Conservation (phyloP, 2,113 vertebrate species). For the human (Homo sapiens) region GRCh38 chr11:6846501-6847000, state of each 20-base stretch:
- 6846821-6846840: background rate
- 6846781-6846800: fast-evolving
- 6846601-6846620: background rate
- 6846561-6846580: constrained; percentile 74
- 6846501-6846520: constrained; percentile 73
- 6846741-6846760: background rate
- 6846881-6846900: background rate
- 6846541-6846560: constrained; percentile 79
- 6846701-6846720: background rate
- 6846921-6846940: background rate
- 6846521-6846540: constrained; percentile 73
- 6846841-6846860: background rate
- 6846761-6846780: background rate
- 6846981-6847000: background rate
- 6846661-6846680: background rate
- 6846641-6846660: background rate
- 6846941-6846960: background rate
- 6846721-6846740: background rate
- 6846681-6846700: background rate
- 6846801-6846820: background rate
- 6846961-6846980: background rate
- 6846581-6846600: constrained; percentile 52
- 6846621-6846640: background rate
- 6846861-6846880: background rate
- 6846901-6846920: background rate